Evolutionary conservation across 1,140 invertebrate species (phyloP).

Genomic region (Apocrypta bakeri): DNA sequence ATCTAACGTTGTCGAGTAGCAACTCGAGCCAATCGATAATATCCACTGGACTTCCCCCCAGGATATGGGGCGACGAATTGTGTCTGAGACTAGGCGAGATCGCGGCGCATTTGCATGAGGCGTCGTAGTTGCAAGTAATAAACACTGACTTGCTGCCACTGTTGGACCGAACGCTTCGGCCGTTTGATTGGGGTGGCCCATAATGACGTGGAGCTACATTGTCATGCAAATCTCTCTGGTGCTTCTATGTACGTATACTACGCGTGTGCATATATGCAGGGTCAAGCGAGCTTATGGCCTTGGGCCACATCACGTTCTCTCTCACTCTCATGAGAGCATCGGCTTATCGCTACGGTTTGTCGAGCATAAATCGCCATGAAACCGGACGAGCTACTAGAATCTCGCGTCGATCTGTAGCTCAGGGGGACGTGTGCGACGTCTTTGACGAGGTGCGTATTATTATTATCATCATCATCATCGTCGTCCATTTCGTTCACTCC

Average conservation of each 20-base stretch:
- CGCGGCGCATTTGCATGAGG: conserved; percentile 17
- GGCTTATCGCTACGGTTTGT: conserved; percentile 46
- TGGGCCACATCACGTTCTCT: conserved; percentile 11
- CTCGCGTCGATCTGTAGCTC: conserved; percentile 32
- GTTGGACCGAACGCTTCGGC: neutral
- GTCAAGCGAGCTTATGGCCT: conserved; percentile 18
- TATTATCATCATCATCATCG: neutral
- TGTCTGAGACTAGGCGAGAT: neutral
- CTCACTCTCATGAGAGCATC: neutral
- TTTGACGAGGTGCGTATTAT: conserved; percentile 21
- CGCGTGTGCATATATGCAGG: neutral
- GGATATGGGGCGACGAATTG: neutral
- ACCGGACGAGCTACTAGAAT: conserved; percentile 6
- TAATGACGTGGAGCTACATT: conserved; percentile 39
- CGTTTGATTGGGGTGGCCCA: conserved; percentile 37
- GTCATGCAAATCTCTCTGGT: conserved; percentile 37
- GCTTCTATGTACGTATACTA: neutral
- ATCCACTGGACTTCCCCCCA: neutral
- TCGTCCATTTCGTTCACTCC: conserved; percentile 19
- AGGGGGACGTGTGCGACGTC: conserved; percentile 7
- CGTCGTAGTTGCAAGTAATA: conserved; percentile 23
- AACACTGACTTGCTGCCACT: conserved; percentile 11
- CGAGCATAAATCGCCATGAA: conserved; percentile 48
- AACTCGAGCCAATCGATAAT: neutral
- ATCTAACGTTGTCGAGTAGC: neutral